Percentiles rank a stretch among this genome's conserved stretches.
phyloP scores from a whole-genome alignment of 2,797 vertebrate genomes.

The Phrynocephalus forsythii region DNA sequence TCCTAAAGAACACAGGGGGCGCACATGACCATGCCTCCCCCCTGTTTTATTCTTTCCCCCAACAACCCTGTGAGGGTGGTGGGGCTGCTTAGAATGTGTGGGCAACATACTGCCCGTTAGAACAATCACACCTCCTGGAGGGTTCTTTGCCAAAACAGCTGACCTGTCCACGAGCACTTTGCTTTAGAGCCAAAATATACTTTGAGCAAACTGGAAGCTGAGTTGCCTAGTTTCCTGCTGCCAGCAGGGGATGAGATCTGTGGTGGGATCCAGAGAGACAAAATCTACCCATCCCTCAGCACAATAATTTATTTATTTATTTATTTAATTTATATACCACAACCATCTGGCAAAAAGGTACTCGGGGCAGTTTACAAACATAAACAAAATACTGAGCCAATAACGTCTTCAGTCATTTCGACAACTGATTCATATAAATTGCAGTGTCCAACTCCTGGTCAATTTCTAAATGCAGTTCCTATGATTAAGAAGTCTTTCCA shows the following conservation, averaged over 20 bases:
- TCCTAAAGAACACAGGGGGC: not conserved
- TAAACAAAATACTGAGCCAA: too few species aligned
- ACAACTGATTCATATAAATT: not conserved
- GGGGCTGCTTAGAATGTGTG: not conserved
- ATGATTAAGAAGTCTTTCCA: not conserved
- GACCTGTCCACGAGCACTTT: not conserved
- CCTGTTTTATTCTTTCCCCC: not conserved
- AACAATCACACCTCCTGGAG: not conserved
- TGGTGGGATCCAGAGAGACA: not conserved
- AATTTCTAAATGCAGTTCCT: not conserved
- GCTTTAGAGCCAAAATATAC: not conserved
- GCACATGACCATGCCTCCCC: too few species aligned
- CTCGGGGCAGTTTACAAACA: too few species aligned
- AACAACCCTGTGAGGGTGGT: not conserved
- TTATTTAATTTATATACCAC: too few species aligned
- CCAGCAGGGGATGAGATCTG: too few species aligned
- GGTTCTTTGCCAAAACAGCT: not conserved
- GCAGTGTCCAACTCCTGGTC: not conserved
- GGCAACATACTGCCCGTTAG: too few species aligned
- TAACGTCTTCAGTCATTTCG: not conserved
- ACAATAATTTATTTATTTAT: not conserved
- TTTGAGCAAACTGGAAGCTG: not conserved
- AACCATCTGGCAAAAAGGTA: too few species aligned
- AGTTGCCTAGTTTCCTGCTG: not conserved
- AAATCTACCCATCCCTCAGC: not conserved